Evolutionary conservation across 1,140 invertebrate species (phyloP).

Genomic region (Cyrtorhinus lividipennis): DNA sequence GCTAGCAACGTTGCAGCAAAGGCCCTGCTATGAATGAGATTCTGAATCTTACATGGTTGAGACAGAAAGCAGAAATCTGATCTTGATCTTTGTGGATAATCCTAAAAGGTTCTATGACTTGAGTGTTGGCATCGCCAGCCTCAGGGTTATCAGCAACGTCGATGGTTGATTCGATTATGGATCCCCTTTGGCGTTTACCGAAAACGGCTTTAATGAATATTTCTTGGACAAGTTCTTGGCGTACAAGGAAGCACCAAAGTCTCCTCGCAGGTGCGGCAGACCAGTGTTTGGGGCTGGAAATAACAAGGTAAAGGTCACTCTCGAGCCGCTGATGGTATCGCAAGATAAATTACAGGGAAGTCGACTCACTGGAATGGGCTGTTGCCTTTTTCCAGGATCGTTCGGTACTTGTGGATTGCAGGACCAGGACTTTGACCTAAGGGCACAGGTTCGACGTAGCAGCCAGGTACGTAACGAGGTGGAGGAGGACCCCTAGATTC

Average conservation of each 20-base stretch:
- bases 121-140: conserved; percentile 24
- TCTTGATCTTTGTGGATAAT: conserved; percentile 99
- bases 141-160: conserved; percentile 27
- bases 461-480: conserved; percentile 67
- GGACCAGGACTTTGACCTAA: conserved; percentile 43
- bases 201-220: conserved; percentile 93
- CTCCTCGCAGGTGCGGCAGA: conserved; percentile 68
- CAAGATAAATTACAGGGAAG: too few species aligned
- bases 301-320: not conserved
- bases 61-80: conserved; percentile 90
- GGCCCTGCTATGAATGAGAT: too few species aligned
- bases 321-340: too few species aligned
- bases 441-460: conserved; percentile 51
- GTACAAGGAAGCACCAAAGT: conserved; percentile 85
- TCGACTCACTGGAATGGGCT: conserved; percentile 81
- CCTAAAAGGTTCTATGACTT: conserved; percentile 64
- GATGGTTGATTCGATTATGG: conserved; percentile 17
- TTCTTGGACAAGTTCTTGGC: conserved; percentile 85
- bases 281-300: conserved; percentile 43
- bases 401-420: conserved; percentile 83
- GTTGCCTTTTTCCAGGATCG: conserved; percentile 79
- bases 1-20: not conserved
- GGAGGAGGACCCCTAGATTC: conserved; percentile 57
- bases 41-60: conserved; percentile 80
- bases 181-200: conserved; percentile 40